Base-by-base conservation (phyloP, 1,140 invertebrate genomes). In the Ephestia elutella region DNA sequence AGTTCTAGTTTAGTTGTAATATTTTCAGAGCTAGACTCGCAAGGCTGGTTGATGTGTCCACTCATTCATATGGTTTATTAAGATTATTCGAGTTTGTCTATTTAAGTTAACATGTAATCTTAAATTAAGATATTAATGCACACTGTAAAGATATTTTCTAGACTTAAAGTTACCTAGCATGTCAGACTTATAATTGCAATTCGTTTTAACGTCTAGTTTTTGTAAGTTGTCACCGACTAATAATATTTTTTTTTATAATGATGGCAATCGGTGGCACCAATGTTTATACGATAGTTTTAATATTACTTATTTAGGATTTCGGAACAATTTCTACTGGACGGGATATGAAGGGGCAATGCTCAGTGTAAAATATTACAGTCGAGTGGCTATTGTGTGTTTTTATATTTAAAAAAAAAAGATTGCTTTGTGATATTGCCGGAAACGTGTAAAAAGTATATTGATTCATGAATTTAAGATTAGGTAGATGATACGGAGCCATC, bases 21-120 rank as follows among this genome's bases (percentile, higher is more conserved):
- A 56, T 67, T 77, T 72, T 75, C 54, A 60, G 78, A 78, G 75
- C 71, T 70, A 70, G 71, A 66, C 70, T 78, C 75, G 48, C 64
- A 77, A 78, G 71, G 82, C 84, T 87, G 84, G 84, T 87, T 84
- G 73, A 84, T 68, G 82, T 80, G 84, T 81, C 84, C 82, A 86
- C 74, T 77, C 62, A 65, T 72, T 82, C 73, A 62, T 76, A 71
- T 68, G 62, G 58, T 71, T 76, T 68, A 71, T 80, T 77, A 78
- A 76, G 68, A 25, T 59, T 25, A 25, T 78, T 72, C 71, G 61
- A 65, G 60, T 66, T 64, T 32, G 56, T 62, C 49, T 65, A 56
- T 70, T 64, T 59, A 56, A 59, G 35, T 56, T 59, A 48, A 50
- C n/a, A 48, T 49, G 53, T 11, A 51, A 44, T 28, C 21, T 28